A percentile compares a stretch with the other conserved stretches of the same genome.
phyloP scores from a whole-genome alignment of 2,797 vertebrate species.

The Spea hammondii region DNA sequence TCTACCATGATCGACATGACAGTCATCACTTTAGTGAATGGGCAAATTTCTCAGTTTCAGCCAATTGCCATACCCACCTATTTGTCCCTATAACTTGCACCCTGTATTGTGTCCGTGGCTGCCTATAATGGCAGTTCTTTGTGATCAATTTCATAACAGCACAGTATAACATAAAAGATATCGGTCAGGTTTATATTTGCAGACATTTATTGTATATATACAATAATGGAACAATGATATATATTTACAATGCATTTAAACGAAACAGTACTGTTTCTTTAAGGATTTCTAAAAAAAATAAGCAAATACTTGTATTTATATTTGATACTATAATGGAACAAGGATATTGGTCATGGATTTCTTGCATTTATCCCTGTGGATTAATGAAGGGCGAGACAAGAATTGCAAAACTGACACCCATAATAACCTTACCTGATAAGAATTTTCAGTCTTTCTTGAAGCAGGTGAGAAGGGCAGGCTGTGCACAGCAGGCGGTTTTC shows the following conservation, averaged over 20 bases:
- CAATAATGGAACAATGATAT: neutral
- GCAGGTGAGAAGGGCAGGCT: slow-evolving; percentile 59
- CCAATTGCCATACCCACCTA: no score
- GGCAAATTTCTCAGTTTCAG: no score
- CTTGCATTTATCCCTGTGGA: slow-evolving; percentile 53
- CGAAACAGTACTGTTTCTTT: neutral
- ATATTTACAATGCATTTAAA: neutral
- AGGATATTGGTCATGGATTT: slow-evolving; percentile 48
- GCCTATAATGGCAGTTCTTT: no score
- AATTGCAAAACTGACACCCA: slow-evolving; percentile 54
- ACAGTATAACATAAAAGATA: no score
- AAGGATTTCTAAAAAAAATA: neutral
- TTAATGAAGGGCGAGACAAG: slow-evolving; percentile 64
- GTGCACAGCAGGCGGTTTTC: slow-evolving; percentile 49
- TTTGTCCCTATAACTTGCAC: no score
- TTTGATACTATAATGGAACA: slow-evolving; percentile 21
- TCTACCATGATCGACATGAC: no score
- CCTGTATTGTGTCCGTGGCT: no score
- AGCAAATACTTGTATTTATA: neutral
- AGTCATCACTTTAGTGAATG: no score
- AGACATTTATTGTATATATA: no score
- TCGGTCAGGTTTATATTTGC: no score
- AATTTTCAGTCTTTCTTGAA: slow-evolving; percentile 56
- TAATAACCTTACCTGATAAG: slow-evolving; percentile 61
- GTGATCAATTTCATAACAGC: no score